Base-by-base conservation (phyloP, 2,113 vertebrate species). In the Gopherus flavomarginatus region DNA sequence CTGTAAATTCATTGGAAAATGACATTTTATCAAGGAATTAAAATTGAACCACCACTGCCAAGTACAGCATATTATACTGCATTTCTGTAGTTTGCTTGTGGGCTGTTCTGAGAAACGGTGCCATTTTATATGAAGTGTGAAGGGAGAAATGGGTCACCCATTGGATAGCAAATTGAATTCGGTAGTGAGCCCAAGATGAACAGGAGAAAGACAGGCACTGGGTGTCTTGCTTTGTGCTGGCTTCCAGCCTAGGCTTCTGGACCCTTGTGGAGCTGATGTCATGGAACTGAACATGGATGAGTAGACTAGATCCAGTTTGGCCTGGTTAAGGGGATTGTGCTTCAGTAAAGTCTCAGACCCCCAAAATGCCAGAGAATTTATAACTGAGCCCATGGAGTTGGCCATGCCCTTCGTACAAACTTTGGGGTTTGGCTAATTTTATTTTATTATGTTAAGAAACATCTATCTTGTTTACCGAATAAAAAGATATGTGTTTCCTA, bases 311-410 rank as follows among this genome's bases (percentile, higher is more conserved):
- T 14, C 62, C 62, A 65, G 62, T 16, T 65, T 65, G 62, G 29
- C 29, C 62, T 35, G 56, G 26, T 57, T 57, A 5, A 57, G 95
- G 93, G 96, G 96, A 95, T 92, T 97, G 92, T 87, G 95, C 95
- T 97, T 97, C 97, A 97, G 90, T 96, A 97, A 97, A 97, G 96
- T 96, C 93, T 90, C 96, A 96, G 97, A 96, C 96, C 97, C 95
- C 96, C 95, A 96, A 93, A 96, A 95, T 95, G 95, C 95, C 94
- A 95, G 96, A 95, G 96, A 97, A 97, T 97, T 95, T 93, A 88
- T 3, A 21, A 62, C 42, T 29, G 29, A 44, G 90, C 94, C 89
- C 92, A 96, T 80, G 82, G 87, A 93, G 94, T 14, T 35, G 62
- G 62, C 86, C 95, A 90, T 81, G 93, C 92, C 89, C 83, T 85